Percentiles rank a stretch among this genome's conserved stretches.
Conservation (phyloP, 2,797 vertebrate species). For the Fistularia tabacaria region DNA sequence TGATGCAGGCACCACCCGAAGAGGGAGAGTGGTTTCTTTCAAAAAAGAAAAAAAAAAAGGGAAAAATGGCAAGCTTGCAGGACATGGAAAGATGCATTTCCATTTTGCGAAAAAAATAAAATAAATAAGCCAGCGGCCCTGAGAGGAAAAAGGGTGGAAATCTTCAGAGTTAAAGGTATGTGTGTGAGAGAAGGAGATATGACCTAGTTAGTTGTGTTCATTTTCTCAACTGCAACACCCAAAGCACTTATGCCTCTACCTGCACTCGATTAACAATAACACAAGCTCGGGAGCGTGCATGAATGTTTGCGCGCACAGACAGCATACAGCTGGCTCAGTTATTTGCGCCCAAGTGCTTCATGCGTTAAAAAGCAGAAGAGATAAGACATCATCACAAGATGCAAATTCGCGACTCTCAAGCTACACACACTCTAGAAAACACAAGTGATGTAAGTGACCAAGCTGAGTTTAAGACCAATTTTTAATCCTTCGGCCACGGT, state of each 20-base stretch:
- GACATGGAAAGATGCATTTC: not conserved
- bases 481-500: not conserved
- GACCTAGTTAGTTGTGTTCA: conserved; percentile 59
- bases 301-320: conserved; percentile 12
- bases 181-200: conserved; percentile 16
- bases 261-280: conserved; percentile 37
- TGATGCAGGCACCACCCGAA: conserved; percentile 24
- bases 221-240: conserved; percentile 51
- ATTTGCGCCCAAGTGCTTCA: no score
- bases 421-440: no score
- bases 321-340: no score
- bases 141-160: not conserved
- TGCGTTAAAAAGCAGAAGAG: no score
- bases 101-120: no score
- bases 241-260: conserved; percentile 52
- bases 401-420: no score
- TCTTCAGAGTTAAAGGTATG: conserved; percentile 47
- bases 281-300: no score
- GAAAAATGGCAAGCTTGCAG: conserved; percentile 9
- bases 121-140: no score
- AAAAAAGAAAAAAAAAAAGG: conserved; percentile 19
- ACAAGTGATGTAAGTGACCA: no score
- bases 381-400: no score
- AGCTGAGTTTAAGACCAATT: not conserved
- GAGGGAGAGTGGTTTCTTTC: conserved; percentile 12